Conservation (phyloP, 2,113 vertebrate genomes). For the Petrocephalus microphthalmus region DNA sequence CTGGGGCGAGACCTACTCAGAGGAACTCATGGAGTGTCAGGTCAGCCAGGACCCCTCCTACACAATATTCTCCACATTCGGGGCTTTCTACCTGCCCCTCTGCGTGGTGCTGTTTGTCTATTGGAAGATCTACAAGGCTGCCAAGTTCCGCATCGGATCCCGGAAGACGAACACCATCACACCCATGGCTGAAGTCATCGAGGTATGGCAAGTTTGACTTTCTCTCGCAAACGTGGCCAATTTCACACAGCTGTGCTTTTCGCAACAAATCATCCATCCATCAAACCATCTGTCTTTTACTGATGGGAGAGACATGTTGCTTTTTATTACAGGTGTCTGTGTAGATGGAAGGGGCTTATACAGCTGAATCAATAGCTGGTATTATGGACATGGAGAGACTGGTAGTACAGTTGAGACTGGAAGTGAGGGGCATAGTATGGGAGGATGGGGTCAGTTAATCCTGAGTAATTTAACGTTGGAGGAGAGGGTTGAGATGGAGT, state of each 20-base stretch:
- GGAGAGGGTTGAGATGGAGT: neutral
- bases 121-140: conserved; percentile 95
- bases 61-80: conserved; percentile 90
- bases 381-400: neutral
- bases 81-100: conserved; percentile 90
- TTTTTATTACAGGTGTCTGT: neutral
- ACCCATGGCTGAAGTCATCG: conserved; percentile 68
- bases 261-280: neutral
- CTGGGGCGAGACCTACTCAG: conserved; percentile 88
- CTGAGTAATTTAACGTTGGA: neutral
- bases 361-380: neutral
- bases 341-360: neutral
- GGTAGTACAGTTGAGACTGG: neutral
- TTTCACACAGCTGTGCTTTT: neutral
- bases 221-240: neutral
- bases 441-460: neutral
- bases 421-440: neutral
- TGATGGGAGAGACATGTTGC: neutral
- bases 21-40: conserved; percentile 74
- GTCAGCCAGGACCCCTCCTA: conserved; percentile 89
- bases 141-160: conserved; percentile 80
- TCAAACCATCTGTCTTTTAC: neutral
- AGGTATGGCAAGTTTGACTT: conserved; percentile 50
- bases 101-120: conserved; percentile 96
- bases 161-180: conserved; percentile 81